Percentiles rank a stretch among this genome's conserved stretches.
Evolutionary conservation across 1,140 invertebrate genomes (phyloP).

Genomic region (Phocides pigmalion): DNA sequence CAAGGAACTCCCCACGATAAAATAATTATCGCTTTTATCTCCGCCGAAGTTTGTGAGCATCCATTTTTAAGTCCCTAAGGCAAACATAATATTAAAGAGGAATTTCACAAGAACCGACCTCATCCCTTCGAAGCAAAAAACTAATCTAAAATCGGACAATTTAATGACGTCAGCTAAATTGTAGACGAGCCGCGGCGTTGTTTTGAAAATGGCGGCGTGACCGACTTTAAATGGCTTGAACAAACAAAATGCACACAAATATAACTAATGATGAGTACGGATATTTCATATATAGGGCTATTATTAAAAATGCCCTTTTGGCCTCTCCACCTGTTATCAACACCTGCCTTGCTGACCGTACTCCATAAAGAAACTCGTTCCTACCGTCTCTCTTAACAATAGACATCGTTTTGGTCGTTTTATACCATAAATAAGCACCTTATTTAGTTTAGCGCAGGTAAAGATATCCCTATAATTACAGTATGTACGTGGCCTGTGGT

Average conservation of each 20-base stretch:
- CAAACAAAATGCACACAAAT: constrained; percentile 59
- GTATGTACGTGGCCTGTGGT: constrained; percentile 19
- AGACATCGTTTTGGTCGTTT: constrained; percentile 37
- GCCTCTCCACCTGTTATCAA: constrained; percentile 59
- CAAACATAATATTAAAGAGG: constrained; percentile 71
- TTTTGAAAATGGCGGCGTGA: constrained; percentile 66
- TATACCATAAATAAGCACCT: constrained; percentile 30
- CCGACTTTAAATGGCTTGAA: constrained; percentile 59
- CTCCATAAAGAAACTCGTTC: constrained; percentile 47
- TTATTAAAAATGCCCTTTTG: constrained; percentile 46
- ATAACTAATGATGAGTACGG: constrained; percentile 51
- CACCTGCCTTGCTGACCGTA: constrained; percentile 67
- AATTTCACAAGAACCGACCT: constrained; percentile 61
- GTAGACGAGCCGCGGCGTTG: constrained; percentile 37
- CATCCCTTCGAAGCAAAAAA: constrained; percentile 59
- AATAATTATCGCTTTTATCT: constrained; percentile 82
- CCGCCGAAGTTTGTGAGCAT: constrained; percentile 60
- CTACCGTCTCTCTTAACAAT: constrained; percentile 46
- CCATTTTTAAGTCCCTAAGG: constrained; percentile 53
- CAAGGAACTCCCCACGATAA: constrained; percentile 77
- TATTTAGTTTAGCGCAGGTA: constrained; percentile 32
- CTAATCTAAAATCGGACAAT: constrained; percentile 70
- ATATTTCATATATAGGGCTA: constrained; percentile 45
- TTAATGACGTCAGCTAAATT: constrained; percentile 77
- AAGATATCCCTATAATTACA: constrained; percentile 17